These are phyloP conservation scores for Thrips palmi DNA, from an alignment of 1,140 invertebrate species.

Conservation along the genomic window DNA sequence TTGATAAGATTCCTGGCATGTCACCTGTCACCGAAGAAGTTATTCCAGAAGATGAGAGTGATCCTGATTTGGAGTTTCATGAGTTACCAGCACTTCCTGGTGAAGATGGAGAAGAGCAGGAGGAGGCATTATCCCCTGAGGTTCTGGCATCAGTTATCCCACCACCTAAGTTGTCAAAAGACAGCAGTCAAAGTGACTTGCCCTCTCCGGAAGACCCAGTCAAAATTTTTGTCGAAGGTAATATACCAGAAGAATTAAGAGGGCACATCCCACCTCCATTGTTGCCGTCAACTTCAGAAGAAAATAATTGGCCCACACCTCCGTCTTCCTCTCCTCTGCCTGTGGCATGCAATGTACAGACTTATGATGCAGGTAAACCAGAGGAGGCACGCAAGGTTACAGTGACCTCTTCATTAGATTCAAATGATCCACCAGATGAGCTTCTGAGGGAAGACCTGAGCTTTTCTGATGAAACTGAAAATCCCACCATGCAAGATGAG, in stretches of 20 bases:
- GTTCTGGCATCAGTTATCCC: no score
- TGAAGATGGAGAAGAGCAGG: no score
- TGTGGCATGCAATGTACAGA: slow-evolving; percentile 62
- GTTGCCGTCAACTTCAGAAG: slow-evolving; percentile 22
- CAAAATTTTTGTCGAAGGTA: neutral
- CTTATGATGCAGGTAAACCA: slow-evolving; percentile 55
- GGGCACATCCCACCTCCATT: slow-evolving; percentile 18
- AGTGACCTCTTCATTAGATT: slow-evolving; percentile 31
- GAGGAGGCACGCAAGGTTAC: slow-evolving; percentile 49
- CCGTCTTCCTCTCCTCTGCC: slow-evolving; percentile 41
- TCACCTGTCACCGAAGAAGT: no score
- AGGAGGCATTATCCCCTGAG: no score
- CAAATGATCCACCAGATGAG: slow-evolving; percentile 14
- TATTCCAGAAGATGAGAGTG: no score
- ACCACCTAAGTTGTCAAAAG: no score
- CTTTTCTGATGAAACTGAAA: slow-evolving; percentile 19
- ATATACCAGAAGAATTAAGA: slow-evolving; percentile 14
- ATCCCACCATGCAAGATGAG: slow-evolving; percentile 33
- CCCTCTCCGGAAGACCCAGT: neutral
- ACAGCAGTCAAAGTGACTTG: neutral
- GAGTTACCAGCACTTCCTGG: no score
- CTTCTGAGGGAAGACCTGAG: slow-evolving; percentile 14
- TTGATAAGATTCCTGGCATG: no score
- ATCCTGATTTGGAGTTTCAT: no score
- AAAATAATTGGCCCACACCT: slow-evolving; percentile 57